A percentile compares a stretch with the other conserved stretches of the same genome.
phyloP scores from a whole-genome alignment of 2,113 vertebrate genomes.

The Platysteira castanea region DNA sequence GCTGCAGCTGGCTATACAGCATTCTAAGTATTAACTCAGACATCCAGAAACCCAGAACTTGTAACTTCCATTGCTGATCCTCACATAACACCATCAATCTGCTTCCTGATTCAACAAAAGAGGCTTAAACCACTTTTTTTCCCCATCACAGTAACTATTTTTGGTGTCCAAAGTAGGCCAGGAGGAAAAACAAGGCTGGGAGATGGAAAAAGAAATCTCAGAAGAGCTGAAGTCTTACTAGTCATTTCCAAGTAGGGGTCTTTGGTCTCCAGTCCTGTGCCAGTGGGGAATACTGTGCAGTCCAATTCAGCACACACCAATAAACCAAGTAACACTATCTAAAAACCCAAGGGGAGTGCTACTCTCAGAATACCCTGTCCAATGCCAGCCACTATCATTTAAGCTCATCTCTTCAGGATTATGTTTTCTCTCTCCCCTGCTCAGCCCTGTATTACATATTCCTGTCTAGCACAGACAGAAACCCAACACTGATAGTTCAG shows the following conservation, averaged over 20 bases:
- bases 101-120: neutral
- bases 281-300: neutral
- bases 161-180: neutral
- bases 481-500: neutral
- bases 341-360: rapidly evolving
- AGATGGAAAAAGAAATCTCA: neutral
- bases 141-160: neutral
- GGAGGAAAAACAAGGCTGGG: neutral
- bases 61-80: neutral
- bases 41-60: neutral
- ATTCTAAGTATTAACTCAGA: neutral
- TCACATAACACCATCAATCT: neutral
- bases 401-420: neutral
- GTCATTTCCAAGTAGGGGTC: neutral
- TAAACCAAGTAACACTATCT: neutral
- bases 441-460: neutral
- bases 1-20: neutral
- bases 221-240: neutral
- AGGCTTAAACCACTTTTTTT: neutral
- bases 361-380: neutral
- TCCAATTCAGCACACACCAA: neutral
- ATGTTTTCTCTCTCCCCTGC: neutral
- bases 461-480: neutral
- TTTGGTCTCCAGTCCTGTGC: neutral
- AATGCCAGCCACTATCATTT: neutral